These are phyloP conservation scores for Lycorma delicatula DNA, from an alignment of 1,140 invertebrate genomes.

Conservation along the genomic window DNA sequence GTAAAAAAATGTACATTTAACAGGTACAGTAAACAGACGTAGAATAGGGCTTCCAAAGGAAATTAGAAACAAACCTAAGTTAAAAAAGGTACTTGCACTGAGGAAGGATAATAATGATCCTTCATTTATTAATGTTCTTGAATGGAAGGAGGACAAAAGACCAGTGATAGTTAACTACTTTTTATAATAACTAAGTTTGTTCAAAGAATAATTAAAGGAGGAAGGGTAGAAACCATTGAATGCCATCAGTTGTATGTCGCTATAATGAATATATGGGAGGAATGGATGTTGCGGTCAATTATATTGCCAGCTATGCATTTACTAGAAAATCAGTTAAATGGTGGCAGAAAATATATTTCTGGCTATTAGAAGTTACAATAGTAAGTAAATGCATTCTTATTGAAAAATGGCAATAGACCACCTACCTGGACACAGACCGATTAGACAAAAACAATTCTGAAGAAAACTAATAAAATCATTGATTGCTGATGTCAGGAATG, in stretches of 20 bases:
- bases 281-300: slow-evolving; percentile 4
- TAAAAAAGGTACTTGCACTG: background rate
- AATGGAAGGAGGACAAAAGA: slow-evolving; percentile 11
- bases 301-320: slow-evolving; percentile 2
- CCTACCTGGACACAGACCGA: no score
- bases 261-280: slow-evolving; percentile 10
- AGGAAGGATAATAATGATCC: slow-evolving; percentile 13
- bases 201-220: slow-evolving; percentile 9
- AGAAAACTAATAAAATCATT: slow-evolving; percentile 6
- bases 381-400: slow-evolving; percentile 5
- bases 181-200: slow-evolving; percentile 5
- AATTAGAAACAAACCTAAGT: slow-evolving; percentile 9
- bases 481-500: slow-evolving; percentile 4
- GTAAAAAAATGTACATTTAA: slow-evolving; percentile 8
- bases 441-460: slow-evolving; percentile 5
- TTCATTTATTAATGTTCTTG: slow-evolving; percentile 6
- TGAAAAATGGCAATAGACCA: slow-evolving; percentile 4
- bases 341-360: slow-evolving; percentile 9
- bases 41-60: slow-evolving; percentile 5
- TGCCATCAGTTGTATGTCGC: slow-evolving; percentile 3
- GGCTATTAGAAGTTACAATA: background rate
- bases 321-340: slow-evolving; percentile 5
- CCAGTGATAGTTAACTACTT: slow-evolving; percentile 8
- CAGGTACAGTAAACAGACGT: slow-evolving; percentile 8
- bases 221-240: slow-evolving; percentile 9